Conservation (phyloP, 2,113 vertebrate genomes). For the Tonatia bakeri region DNA sequence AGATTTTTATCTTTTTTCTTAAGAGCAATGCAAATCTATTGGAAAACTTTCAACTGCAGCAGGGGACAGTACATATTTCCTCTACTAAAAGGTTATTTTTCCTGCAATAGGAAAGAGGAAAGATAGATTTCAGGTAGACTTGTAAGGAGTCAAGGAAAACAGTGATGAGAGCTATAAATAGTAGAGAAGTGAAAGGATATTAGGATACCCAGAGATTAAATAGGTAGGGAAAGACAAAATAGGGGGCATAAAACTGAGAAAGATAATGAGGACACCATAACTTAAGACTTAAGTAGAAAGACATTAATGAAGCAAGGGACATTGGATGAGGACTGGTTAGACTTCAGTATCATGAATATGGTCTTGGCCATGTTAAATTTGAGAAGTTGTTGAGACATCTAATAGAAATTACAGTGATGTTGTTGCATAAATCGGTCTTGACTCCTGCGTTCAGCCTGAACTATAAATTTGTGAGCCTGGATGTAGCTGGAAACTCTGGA, state of each 20-base stretch:
- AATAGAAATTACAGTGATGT: neutral
- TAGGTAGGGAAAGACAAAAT: neutral
- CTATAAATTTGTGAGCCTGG: neutral
- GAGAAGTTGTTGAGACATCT: neutral
- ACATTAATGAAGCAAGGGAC: neutral
- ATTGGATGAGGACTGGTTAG: neutral
- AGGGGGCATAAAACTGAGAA: neutral
- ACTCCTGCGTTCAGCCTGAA: neutral
- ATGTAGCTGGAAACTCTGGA: neutral
- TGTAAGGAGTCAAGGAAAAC: neutral
- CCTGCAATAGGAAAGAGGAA: neutral
- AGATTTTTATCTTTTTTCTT: neutral
- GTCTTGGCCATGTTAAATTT: neutral
- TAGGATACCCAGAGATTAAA: neutral
- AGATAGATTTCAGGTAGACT: neutral
- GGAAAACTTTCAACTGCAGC: neutral
- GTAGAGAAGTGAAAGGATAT: neutral
- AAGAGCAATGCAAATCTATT: neutral
- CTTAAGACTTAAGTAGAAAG: neutral
- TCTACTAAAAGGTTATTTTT: neutral
- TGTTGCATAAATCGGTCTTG: neutral
- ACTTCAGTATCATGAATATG: neutral
- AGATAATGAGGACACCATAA: neutral
- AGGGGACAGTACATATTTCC: neutral
- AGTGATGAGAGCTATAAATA: neutral